Evolutionary conservation across 35 echinoderm and acorn worm genomes (phyloP).

Genomic region (Amphiura filiformis): DNA sequence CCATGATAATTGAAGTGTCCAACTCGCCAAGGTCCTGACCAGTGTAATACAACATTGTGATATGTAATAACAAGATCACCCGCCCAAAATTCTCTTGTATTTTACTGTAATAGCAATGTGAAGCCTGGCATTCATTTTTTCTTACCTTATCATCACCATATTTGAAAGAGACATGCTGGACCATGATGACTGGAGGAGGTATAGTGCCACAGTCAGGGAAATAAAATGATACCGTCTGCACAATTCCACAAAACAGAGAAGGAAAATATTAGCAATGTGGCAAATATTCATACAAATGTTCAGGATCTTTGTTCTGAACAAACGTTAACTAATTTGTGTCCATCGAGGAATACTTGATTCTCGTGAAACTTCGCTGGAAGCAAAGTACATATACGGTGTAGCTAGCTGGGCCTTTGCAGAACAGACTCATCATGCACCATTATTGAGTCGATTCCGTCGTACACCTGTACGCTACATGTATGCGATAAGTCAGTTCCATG

Average conservation of each 20-base stretch:
- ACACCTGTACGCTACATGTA: too few relatives aligned
- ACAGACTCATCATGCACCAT: too few relatives aligned
- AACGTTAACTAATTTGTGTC: too few relatives aligned
- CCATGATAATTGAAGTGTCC: too few relatives aligned
- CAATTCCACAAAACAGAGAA: background rate
- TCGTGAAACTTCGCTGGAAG: background rate
- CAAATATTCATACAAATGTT: background rate
- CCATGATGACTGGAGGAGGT: conserved; percentile 93
- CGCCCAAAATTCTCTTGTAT: too few relatives aligned
- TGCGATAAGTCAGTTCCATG: too few relatives aligned
- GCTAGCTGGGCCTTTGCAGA: background rate
- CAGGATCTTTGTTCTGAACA: background rate
- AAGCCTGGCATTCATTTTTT: too few relatives aligned
- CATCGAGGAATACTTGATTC: background rate
- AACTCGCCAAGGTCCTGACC: too few relatives aligned
- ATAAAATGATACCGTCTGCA: conserved; percentile 87
- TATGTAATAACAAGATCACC: too few relatives aligned
- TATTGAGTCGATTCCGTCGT: too few relatives aligned
- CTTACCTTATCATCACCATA: conserved; percentile 96
- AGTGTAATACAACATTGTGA: too few relatives aligned
- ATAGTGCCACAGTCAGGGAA: conserved; percentile 80
- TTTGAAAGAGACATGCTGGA: conserved; percentile 86
- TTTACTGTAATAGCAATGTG: too few relatives aligned
- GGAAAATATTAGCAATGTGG: background rate
- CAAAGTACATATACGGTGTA: background rate